Evolutionary conservation across 2,113 vertebrate species (phyloP).

Genomic region (Callipepla californica): DNA sequence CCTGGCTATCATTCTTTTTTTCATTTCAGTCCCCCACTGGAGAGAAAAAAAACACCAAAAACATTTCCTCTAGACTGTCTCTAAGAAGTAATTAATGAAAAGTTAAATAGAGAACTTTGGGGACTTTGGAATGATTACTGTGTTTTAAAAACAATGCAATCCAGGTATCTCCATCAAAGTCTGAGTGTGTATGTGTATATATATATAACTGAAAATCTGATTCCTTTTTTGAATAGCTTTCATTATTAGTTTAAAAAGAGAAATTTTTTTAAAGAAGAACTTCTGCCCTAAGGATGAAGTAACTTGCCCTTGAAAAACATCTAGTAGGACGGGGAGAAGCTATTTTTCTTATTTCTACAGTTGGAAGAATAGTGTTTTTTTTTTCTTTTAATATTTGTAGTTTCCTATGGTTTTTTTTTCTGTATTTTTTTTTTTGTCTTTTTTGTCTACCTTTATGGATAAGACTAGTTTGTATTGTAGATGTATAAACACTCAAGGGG

Average conservation of each 20-base stretch:
- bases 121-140: neutral
- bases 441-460: neutral
- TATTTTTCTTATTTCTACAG: neutral
- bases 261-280: neutral
- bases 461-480: neutral
- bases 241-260: neutral
- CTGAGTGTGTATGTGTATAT: neutral
- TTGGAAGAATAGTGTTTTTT: neutral
- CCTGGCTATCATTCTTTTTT: neutral
- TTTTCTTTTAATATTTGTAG: neutral
- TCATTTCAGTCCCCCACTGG: neutral
- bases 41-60: neutral
- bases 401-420: neutral
- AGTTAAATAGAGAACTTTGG: neutral
- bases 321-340: neutral
- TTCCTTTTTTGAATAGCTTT: neutral
- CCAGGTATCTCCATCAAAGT: neutral
- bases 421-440: neutral
- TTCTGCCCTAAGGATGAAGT: neutral
- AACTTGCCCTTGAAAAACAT: neutral
- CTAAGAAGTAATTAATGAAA: neutral
- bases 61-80: neutral
- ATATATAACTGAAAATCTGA: neutral
- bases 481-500: neutral
- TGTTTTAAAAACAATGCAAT: neutral